Evolutionary conservation across 2,113 vertebrate genomes (phyloP).

Genomic region (Arizona elegans): DNA sequence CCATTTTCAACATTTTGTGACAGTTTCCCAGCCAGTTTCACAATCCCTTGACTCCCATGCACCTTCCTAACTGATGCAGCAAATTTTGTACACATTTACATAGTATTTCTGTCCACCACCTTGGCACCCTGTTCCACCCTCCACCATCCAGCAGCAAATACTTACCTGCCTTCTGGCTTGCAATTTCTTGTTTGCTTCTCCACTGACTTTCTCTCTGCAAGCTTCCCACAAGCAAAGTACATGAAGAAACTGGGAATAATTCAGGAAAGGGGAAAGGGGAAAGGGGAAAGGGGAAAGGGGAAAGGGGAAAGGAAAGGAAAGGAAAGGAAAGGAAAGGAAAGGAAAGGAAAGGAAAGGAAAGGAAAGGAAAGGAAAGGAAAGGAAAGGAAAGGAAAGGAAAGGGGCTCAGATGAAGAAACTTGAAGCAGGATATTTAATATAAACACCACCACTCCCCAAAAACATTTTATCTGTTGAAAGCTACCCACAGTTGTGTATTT

Average conservation of each 20-base stretch:
- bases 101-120: not conserved
- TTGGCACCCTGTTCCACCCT: not conserved
- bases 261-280: not conserved
- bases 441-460: not conserved
- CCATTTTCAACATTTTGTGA: not conserved
- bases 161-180: not conserved
- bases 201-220: not conserved
- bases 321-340: too few relatives aligned
- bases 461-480: not conserved
- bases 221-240: not conserved
- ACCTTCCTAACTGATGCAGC: not conserved
- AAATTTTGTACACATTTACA: not conserved
- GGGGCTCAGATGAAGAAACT: not conserved
- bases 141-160: not conserved
- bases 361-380: too few relatives aligned
- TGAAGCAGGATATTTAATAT: not conserved
- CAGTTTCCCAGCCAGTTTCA: not conserved
- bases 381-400: not conserved
- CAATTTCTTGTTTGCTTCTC: not conserved
- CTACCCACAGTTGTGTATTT: not conserved
- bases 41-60: not conserved
- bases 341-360: too few relatives aligned
- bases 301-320: too few relatives aligned
- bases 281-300: too few relatives aligned
- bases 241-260: not conserved